These are phyloP conservation scores for Dendronephthya gigantea DNA, from an alignment of 64 coral and sea anemone genomes.

Conservation along the genomic window DNA sequence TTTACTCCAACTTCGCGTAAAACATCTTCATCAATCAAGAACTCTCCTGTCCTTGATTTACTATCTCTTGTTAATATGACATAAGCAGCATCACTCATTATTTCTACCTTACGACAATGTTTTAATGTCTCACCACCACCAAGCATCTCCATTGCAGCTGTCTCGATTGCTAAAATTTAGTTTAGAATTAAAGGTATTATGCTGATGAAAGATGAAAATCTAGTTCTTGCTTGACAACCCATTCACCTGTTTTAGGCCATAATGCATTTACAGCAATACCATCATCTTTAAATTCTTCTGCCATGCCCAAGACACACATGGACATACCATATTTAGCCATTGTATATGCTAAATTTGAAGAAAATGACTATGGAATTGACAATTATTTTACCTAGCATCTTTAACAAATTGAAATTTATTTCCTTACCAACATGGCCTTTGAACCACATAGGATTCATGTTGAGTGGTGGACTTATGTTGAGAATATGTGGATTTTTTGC, in stretches of 20 bases:
- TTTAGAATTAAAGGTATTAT: background rate
- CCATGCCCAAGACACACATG: constrained; percentile 91
- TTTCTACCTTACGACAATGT: constrained; percentile 62
- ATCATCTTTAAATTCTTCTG: constrained; percentile 85
- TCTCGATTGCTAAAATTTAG: constrained; percentile 50
- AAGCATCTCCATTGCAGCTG: constrained; percentile 80
- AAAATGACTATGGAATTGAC: no score
- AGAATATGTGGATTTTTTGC: constrained; percentile 87
- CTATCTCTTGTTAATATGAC: constrained; percentile 76
- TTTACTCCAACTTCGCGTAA: constrained; percentile 73
- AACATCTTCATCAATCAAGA: constrained; percentile 85
- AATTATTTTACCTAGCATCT: no score
- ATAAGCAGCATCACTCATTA: constrained; percentile 91
- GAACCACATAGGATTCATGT: constrained; percentile 69
- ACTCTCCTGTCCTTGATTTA: constrained; percentile 80
- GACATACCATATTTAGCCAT: constrained; percentile 99
- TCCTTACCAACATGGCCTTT: constrained; percentile 90
- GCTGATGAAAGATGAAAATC: background rate
- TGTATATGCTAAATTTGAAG: constrained; percentile 58
- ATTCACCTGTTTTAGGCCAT: constrained; percentile 89
- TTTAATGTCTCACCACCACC: constrained; percentile 59
- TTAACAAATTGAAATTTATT: no score
- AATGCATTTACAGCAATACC: constrained; percentile 87
- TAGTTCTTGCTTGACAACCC: background rate
- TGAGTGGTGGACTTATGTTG: constrained; percentile 78